A percentile compares a stretch with the other conserved stretches of the same genome.
Evolutionary conservation across 1,140 invertebrate genomes (phyloP).

Genomic region (Habropoda laboriosa): DNA sequence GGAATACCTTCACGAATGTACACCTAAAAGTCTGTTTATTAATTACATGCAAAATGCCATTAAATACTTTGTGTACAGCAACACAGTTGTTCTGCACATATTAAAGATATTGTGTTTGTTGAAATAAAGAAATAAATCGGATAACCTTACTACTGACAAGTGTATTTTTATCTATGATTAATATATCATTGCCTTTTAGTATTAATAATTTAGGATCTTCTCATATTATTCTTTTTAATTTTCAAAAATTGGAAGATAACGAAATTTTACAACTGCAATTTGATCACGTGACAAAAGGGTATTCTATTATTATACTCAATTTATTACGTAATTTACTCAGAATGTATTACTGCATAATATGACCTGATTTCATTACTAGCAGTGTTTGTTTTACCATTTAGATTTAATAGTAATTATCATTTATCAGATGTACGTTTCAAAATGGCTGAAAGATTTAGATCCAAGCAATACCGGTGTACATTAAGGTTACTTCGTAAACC

Average conservation of each 20-base stretch:
- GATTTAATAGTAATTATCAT: neutral
- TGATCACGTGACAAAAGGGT: neutral
- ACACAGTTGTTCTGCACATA: conserved; percentile 50
- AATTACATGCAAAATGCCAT: conserved; percentile 22
- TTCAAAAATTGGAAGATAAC: neutral
- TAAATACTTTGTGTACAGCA: conserved; percentile 29
- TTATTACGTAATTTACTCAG: neutral
- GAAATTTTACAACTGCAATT: neutral
- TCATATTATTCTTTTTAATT: neutral
- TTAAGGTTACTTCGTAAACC: neutral
- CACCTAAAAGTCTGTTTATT: conserved; percentile 26
- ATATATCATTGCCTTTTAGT: neutral
- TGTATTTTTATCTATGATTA: neutral
- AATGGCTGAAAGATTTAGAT: neutral
- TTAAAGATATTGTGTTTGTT: conserved; percentile 59
- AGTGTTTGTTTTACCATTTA: neutral
- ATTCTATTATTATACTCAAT: neutral
- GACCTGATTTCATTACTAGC: neutral
- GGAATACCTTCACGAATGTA: conserved; percentile 40
- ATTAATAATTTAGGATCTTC: neutral
- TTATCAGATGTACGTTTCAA: neutral
- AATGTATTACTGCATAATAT: neutral
- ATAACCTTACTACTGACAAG: conserved; percentile 25
- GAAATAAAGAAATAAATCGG: conserved; percentile 61
- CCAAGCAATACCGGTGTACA: neutral